Base-by-base conservation (phyloP, 2,797 vertebrate genomes). In the Sebastiscus tertius region DNA sequence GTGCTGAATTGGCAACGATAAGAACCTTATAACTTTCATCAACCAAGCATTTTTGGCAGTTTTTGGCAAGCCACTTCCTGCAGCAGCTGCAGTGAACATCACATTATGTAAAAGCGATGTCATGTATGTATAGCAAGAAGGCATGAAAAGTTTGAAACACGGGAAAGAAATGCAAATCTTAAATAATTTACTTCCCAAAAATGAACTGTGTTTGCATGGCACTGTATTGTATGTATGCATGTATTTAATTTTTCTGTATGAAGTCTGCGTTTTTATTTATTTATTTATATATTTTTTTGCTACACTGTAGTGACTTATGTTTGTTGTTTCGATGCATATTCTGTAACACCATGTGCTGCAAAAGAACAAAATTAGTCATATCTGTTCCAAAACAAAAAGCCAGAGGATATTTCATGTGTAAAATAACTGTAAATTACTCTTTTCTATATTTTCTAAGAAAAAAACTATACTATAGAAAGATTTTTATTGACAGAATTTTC, bases 181-280 rank as follows among this genome's bases (percentile, higher is more conserved):
- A 88, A 93, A 92, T 86, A 85, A 92, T 94, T 89, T 87, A 93
- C 83, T 94, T 94, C 94, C 93, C 92, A 88, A 92, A 93, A 93
- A 88, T 77, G 87, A 90, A 93, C 89, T 93, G 91, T 92, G 93
- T 95, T 94, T 93, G 96, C 96, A 96, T 96, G 95, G 92, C 93
- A 91, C 82, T 92, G 92, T 96, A 93, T 87, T 91, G 93, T 95
- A 94, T 87, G 95, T 95, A 93, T 94, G 96, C 96, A 96, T 96
- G 96, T 93, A 89, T 95, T 94, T 91, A 68, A 87, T 93, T 93
- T 89, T 81, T 83, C 65, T 91, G 92, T 93, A 92, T 83, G 83
- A 85, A 90, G 90, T 89, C 85, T 87, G 42, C 69, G 18, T 91
- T 12, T 27, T 63, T 39, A 14, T 20, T 9, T 20, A 75, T 70